A percentile compares a stretch with the other conserved stretches of the same genome.
Conservation (phyloP, 2,113 vertebrate genomes). For the Crotophaga sulcirostris region DNA sequence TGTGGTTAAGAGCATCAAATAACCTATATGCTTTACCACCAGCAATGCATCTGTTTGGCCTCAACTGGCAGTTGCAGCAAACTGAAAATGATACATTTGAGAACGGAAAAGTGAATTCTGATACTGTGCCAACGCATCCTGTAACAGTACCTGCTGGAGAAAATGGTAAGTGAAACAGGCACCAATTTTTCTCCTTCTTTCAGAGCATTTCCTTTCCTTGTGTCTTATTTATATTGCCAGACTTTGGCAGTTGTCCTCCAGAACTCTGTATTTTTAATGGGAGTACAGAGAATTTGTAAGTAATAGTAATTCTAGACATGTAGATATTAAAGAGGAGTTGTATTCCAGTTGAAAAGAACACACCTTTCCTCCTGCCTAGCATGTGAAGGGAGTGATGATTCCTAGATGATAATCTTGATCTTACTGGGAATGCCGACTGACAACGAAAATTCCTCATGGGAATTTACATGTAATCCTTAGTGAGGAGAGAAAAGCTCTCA, state of each 20-base stretch:
- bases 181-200: neutral
- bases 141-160: conserved; percentile 87
- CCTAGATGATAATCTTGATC: neutral
- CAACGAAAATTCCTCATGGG: neutral
- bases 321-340: neutral
- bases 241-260: neutral
- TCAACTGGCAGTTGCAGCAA: conserved; percentile 97
- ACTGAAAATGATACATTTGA: conserved; percentile 94
- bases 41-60: conserved; percentile 98
- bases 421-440: neutral
- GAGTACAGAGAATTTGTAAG: neutral
- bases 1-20: conserved; percentile 29
- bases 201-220: neutral
- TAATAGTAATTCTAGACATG: neutral
- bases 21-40: conserved; percentile 66
- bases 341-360: neutral
- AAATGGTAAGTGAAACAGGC: conserved; percentile 81
- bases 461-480: neutral
- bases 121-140: conserved; percentile 85
- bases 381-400: neutral
- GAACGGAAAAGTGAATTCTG: conserved; percentile 90
- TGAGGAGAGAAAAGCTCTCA: neutral
- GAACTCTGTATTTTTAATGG: neutral
- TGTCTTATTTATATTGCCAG: neutral
- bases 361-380: neutral